Evolutionary conservation across 1,140 invertebrate species (phyloP).

Genomic region (Zaprionus ornatus): DNA sequence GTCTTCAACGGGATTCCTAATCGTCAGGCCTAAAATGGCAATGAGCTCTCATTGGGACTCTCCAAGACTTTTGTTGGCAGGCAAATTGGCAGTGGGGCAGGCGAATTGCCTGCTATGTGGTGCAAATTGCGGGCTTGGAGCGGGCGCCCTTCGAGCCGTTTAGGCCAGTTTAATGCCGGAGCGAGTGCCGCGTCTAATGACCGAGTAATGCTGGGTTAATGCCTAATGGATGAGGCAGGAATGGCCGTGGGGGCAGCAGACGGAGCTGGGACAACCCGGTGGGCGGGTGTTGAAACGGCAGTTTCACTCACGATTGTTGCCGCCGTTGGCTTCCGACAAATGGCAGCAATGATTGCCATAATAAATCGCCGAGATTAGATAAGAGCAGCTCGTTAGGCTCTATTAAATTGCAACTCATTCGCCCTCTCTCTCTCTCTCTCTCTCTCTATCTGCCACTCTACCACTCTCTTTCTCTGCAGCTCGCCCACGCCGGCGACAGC

Average conservation of each 20-base stretch:
- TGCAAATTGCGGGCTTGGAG: slow-evolving; percentile 27
- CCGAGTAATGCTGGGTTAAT: slow-evolving; percentile 10
- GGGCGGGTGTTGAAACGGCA: slow-evolving; percentile 61
- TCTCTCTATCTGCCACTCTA: neutral
- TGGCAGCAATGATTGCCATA: slow-evolving; percentile 50
- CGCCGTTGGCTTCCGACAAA: slow-evolving; percentile 75
- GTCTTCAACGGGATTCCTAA: neutral
- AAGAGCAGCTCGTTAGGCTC: slow-evolving; percentile 44
- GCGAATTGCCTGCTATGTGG: slow-evolving; percentile 41
- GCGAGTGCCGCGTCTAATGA: slow-evolving; percentile 10
- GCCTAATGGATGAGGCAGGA: slow-evolving; percentile 1
- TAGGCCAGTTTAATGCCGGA: slow-evolving; percentile 5
- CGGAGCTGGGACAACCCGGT: neutral
- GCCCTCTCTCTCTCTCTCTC: neutral
- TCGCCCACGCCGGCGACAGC: slow-evolving; percentile 48
- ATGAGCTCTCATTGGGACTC: neutral
- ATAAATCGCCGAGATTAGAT: slow-evolving; percentile 51
- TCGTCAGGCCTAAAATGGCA: neutral
- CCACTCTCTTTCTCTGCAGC: slow-evolving; percentile 16
- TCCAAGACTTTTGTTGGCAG: slow-evolving; percentile 7
- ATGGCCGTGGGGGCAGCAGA: neutral
- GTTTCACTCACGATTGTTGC: slow-evolving; percentile 60
- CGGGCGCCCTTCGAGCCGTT: slow-evolving; percentile 25
- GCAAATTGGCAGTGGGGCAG: slow-evolving; percentile 26
- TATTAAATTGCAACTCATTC: slow-evolving; percentile 5